These are phyloP conservation scores for Lacerta agilis DNA, from an alignment of 2,797 vertebrate genomes.

Conservation along the genomic window DNA sequence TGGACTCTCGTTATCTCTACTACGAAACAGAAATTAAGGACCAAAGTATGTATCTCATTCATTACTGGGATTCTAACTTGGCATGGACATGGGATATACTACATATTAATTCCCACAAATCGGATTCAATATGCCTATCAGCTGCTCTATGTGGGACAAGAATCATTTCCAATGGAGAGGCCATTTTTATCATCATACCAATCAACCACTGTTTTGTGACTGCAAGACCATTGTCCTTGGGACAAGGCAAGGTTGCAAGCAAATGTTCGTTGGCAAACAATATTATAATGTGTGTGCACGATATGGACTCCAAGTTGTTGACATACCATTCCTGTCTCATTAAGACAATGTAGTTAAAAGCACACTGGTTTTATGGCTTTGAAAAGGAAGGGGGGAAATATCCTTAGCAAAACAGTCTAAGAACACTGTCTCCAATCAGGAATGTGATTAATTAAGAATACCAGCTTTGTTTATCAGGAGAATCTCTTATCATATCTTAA, in stretches of 20 bases:
- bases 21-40: neutral
- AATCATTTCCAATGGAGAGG: neutral
- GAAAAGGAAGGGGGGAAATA: neutral
- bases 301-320: neutral
- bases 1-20: neutral
- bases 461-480: conserved; percentile 43
- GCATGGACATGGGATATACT: neutral
- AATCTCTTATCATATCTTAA: conserved; percentile 38
- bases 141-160: neutral
- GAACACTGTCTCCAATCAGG: conserved; percentile 33
- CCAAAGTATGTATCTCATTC: neutral
- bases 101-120: neutral
- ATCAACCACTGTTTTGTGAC: neutral
- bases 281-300: neutral
- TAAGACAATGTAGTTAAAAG: neutral
- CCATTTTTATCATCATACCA: neutral
- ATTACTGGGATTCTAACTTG: neutral
- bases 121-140: neutral
- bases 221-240: no score
- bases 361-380: neutral
- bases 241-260: no score
- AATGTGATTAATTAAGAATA: conserved; percentile 47
- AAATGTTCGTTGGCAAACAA: neutral
- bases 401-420: conserved; percentile 30
- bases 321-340: neutral